Conservation (phyloP, 2,888 invertebrate species). For the Tipula unca region DNA sequence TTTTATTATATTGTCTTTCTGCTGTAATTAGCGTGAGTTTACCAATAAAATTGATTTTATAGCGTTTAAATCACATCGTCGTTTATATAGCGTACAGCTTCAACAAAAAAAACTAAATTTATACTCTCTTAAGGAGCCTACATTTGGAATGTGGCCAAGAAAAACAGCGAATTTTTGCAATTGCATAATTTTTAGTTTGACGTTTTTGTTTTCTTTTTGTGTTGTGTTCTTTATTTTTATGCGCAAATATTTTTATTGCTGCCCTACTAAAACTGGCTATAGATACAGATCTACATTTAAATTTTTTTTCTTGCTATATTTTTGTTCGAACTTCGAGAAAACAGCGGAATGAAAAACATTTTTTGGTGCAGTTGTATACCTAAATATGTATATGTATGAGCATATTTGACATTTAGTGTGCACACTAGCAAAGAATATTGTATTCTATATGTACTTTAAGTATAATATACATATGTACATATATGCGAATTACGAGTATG, state of each 20-base stretch:
- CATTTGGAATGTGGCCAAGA: neutral
- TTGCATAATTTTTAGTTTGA: neutral
- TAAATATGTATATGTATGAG: neutral
- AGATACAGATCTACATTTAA: neutral
- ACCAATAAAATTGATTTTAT: neutral
- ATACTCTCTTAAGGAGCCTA: neutral
- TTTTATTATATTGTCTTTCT: neutral
- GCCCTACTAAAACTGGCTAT: neutral
- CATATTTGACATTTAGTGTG: neutral
- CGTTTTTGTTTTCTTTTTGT: neutral
- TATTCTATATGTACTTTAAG: too few relatives aligned
- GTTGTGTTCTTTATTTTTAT: neutral
- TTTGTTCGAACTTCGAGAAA: neutral
- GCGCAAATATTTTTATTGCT: constrained; percentile 14
- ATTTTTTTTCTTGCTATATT: neutral
- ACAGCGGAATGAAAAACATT: neutral
- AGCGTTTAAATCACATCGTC: neutral
- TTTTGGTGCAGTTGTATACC: neutral
- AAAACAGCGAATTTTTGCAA: neutral
- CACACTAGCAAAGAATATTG: too few relatives aligned
- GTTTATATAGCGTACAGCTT: neutral
- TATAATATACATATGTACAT: too few relatives aligned
- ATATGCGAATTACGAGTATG: too few relatives aligned
- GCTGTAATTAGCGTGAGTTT: neutral
- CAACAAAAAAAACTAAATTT: neutral